Percentiles rank a stretch among this genome's conserved stretches.
phyloP scores from a whole-genome alignment of 2,888 invertebrate genomes.

The Chalcis sispes region DNA sequence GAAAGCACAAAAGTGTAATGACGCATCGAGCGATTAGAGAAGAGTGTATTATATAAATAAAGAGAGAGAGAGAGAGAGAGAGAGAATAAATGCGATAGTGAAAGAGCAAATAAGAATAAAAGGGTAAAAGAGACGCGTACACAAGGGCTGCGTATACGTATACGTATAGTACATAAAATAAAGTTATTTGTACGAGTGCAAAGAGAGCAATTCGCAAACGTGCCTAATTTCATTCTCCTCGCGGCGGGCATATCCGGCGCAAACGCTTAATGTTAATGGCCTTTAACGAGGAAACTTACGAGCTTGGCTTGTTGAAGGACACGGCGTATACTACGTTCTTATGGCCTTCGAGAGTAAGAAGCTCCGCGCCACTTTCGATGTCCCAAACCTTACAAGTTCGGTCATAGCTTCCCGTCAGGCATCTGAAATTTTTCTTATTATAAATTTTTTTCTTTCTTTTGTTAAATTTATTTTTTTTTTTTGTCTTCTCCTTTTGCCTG shows the following conservation, averaged over 20 bases:
- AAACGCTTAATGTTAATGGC: slow-evolving; percentile 8
- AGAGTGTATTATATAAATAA: not conserved
- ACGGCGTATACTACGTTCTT: slow-evolving; percentile 90
- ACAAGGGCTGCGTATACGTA: too few species aligned
- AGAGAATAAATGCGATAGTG: too few species aligned
- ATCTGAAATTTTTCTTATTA: slow-evolving; percentile 76
- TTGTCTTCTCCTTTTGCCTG: too few species aligned
- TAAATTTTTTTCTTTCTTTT: slow-evolving; percentile 5
- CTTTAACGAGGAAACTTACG: slow-evolving; percentile 78
- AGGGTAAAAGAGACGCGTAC: not conserved
- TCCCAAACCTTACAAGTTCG: slow-evolving; percentile 90
- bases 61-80: not conserved
- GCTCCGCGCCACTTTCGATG: slow-evolving; percentile 83
- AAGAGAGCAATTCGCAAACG: slow-evolving; percentile 14
- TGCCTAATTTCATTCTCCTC: not conserved
- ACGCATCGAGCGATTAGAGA: not conserved
- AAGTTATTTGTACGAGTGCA: not conserved
- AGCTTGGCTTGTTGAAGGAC: slow-evolving; percentile 85
- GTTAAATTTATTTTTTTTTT: too few species aligned
- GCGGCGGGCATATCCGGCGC: slow-evolving; percentile 5
- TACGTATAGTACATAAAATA: too few species aligned
- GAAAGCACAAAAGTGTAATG: too few species aligned
- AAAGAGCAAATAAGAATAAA: not conserved
- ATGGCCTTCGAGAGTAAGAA: slow-evolving; percentile 84
- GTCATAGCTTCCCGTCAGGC: slow-evolving; percentile 90